phyloP scores from a whole-genome alignment of 2,797 vertebrate genomes.

The Orientallactaga sibirica region DNA sequence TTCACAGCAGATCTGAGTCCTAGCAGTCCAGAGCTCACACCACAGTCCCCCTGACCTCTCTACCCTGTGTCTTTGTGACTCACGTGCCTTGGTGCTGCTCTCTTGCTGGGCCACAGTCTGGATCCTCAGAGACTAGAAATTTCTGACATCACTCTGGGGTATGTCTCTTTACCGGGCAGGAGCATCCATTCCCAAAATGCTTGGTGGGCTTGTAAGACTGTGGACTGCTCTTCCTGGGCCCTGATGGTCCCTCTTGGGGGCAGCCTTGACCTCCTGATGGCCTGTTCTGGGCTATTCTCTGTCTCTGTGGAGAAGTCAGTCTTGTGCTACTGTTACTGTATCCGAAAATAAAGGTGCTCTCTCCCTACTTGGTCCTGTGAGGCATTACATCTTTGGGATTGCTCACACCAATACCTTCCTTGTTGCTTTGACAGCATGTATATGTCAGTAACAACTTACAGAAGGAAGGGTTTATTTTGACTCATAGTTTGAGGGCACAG shows the following conservation, averaged over 20 bases:
- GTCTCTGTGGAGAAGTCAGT: background rate
- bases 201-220: background rate
- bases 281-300: background rate
- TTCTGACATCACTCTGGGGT: background rate
- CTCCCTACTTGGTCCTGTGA: background rate
- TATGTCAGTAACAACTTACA: too few species aligned
- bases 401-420: background rate
- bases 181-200: background rate
- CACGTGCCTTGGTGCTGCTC: background rate
- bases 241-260: background rate
- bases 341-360: conserved; percentile 80
- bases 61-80: background rate
- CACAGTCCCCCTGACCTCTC: background rate
- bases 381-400: fast-evolving
- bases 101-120: too few species aligned
- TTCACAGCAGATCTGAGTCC: background rate
- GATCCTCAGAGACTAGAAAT: too few species aligned
- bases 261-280: background rate
- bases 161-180: background rate
- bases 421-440: too few species aligned
- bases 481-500: too few species aligned
- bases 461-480: too few species aligned
- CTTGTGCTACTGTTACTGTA: background rate
- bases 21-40: background rate
- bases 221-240: background rate